Conservation (phyloP, 1,140 invertebrate genomes). For the Oedothorax gibbosus region DNA sequence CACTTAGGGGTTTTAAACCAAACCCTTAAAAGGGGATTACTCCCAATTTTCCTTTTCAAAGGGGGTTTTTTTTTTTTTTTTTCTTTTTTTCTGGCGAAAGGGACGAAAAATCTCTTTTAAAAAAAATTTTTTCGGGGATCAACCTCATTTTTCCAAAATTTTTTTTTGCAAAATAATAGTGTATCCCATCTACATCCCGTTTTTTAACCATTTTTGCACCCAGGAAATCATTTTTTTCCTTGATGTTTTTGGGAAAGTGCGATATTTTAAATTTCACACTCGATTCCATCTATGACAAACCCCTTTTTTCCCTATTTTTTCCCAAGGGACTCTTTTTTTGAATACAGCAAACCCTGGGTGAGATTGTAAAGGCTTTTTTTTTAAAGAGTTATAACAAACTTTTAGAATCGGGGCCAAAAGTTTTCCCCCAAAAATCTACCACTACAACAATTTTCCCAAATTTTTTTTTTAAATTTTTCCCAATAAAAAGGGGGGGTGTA, state of each 20-base stretch:
- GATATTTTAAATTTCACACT: slow-evolving; percentile 27
- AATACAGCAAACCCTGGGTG: slow-evolving; percentile 22
- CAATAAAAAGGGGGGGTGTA: slow-evolving; percentile 1
- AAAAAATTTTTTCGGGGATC: neutral
- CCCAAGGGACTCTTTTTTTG: slow-evolving; percentile 7
- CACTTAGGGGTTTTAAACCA: neutral
- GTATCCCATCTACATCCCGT: slow-evolving; percentile 10
- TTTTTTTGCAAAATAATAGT: slow-evolving; percentile 3
- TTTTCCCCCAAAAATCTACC: neutral
- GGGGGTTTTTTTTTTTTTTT: too few species aligned
- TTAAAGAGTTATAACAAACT: neutral
- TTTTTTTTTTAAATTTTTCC: slow-evolving; percentile 14
- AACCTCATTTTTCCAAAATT: slow-evolving; percentile 2
- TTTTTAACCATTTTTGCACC: slow-evolving; percentile 19
- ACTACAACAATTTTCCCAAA: neutral
- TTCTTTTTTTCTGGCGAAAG: neutral
- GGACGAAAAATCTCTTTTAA: neutral
- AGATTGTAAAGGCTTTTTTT: slow-evolving; percentile 13
- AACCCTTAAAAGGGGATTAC: too few species aligned
- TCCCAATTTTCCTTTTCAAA: neutral
- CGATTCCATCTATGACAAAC: slow-evolving; percentile 23
- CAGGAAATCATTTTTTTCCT: slow-evolving; percentile 6
- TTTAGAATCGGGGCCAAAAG: too few species aligned
- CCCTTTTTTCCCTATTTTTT: slow-evolving; percentile 11
- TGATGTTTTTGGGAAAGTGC: slow-evolving; percentile 20